These are phyloP conservation scores for Calliopsis andreniformis DNA, from an alignment of 1,140 invertebrate species.

Conservation along the genomic window DNA sequence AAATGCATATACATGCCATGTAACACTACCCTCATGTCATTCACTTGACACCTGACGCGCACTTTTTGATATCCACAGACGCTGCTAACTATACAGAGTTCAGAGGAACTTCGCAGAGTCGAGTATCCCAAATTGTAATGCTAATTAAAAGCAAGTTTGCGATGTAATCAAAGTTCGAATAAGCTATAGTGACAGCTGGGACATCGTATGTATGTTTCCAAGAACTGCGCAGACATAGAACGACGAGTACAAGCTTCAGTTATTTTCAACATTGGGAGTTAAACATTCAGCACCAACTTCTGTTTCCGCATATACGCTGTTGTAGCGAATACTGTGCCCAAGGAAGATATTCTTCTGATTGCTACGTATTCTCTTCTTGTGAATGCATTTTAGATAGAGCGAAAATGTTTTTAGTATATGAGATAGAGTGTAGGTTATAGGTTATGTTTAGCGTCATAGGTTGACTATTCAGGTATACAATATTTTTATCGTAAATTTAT, in stretches of 20 bases:
- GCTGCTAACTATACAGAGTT: slow-evolving; percentile 13
- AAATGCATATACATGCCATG: background rate
- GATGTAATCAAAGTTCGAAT: slow-evolving; percentile 65
- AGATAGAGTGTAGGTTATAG: too few relatives aligned
- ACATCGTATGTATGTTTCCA: slow-evolving; percentile 52
- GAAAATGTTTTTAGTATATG: too few relatives aligned
- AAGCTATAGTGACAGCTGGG: slow-evolving; percentile 54
- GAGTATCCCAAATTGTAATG: slow-evolving; percentile 50
- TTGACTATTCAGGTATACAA: too few relatives aligned
- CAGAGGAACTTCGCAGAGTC: slow-evolving; percentile 1
- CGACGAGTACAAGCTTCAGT: slow-evolving; percentile 29
- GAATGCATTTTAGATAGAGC: too few relatives aligned
- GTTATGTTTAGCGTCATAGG: too few relatives aligned
- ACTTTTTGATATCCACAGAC: slow-evolving; percentile 8
- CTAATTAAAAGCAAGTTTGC: slow-evolving; percentile 64
- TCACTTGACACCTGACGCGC: background rate
- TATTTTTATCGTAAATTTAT: too few relatives aligned
- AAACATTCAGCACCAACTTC: background rate
- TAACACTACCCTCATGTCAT: slow-evolving; percentile 1
- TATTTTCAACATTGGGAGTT: background rate
- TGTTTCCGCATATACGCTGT: too few relatives aligned
- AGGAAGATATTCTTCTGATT: too few relatives aligned
- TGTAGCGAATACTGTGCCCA: too few relatives aligned
- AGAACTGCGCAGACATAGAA: slow-evolving; percentile 24
- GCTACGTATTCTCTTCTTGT: too few relatives aligned